Evolutionary conservation across 2,113 vertebrate species (phyloP).

Genomic region (Ptilonorhynchus violaceus): DNA sequence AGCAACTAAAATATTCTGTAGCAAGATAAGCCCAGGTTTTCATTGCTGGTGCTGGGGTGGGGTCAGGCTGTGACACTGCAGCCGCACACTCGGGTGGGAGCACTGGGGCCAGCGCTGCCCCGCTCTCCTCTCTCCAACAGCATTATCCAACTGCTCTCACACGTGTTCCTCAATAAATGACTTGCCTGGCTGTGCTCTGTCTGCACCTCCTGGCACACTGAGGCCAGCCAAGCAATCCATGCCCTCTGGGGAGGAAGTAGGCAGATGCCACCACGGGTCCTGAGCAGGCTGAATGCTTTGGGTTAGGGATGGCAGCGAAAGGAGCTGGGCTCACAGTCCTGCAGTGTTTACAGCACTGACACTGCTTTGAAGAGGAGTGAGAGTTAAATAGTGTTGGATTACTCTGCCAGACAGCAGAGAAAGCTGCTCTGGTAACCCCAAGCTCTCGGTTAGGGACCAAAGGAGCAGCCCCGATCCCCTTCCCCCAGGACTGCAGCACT

Average conservation of each 20-base stretch:
- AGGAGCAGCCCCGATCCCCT: background rate
- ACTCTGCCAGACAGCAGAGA: background rate
- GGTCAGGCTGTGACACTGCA: background rate
- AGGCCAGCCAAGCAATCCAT: background rate
- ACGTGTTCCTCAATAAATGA: background rate
- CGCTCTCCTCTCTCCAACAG: background rate
- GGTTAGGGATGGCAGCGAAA: background rate
- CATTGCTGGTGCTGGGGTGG: background rate
- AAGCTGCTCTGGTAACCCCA: background rate
- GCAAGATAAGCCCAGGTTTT: background rate
- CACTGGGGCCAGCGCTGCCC: background rate
- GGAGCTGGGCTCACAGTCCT: background rate
- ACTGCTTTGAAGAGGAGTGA: background rate
- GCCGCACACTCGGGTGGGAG: background rate
- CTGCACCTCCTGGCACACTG: background rate
- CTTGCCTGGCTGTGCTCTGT: background rate
- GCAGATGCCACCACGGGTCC: rapidly evolving
- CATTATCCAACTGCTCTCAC: background rate
- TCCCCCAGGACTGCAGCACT: background rate
- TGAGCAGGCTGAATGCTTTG: background rate
- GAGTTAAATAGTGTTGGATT: background rate
- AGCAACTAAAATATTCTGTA: background rate
- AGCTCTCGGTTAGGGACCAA: rapidly evolving
- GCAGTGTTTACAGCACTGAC: background rate
- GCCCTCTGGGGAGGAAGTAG: background rate